Conservation (phyloP, 2,797 vertebrate genomes). For the Melanotaenia parkinsoni region DNA sequence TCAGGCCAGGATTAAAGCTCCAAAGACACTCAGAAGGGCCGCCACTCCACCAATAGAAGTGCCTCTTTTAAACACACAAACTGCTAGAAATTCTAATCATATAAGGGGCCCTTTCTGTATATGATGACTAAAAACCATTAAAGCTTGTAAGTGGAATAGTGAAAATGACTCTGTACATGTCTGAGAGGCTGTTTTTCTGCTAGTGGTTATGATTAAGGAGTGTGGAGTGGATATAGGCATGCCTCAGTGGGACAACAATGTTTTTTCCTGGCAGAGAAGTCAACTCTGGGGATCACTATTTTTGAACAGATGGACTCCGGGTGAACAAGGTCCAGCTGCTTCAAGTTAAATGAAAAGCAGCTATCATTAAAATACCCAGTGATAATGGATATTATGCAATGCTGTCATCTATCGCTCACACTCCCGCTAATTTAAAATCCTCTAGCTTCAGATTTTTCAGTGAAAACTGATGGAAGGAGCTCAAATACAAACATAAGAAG, state of each 20-base stretch:
- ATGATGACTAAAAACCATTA: background rate
- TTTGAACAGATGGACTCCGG: constrained; percentile 53
- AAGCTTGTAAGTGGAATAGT: background rate
- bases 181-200: background rate
- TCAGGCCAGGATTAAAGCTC: constrained; percentile 76
- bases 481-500: constrained; percentile 6
- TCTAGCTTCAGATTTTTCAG: background rate
- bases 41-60: constrained; percentile 41
- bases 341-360: constrained; percentile 37
- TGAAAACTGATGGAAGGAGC: background rate
- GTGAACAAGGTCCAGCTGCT: constrained; percentile 49
- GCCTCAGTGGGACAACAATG: constrained; percentile 36
- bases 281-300: constrained; percentile 49
- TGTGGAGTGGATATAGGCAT: constrained; percentile 39
- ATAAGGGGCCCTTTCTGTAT: background rate
- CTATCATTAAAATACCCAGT: constrained; percentile 42
- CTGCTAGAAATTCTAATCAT: constrained; percentile 19
- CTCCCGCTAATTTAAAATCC: background rate
- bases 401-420: constrained; percentile 12
- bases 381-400: constrained; percentile 23
- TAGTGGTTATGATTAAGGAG: constrained; percentile 26
- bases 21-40: constrained; percentile 34
- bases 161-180: constrained; percentile 1
- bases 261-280: constrained; percentile 66
- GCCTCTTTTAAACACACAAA: constrained; percentile 56